Evolutionary conservation across 2,113 vertebrate species (phyloP), one percentile per base, ranked within the genome.

Genomic region (Nymphicus hollandicus): DNA sequence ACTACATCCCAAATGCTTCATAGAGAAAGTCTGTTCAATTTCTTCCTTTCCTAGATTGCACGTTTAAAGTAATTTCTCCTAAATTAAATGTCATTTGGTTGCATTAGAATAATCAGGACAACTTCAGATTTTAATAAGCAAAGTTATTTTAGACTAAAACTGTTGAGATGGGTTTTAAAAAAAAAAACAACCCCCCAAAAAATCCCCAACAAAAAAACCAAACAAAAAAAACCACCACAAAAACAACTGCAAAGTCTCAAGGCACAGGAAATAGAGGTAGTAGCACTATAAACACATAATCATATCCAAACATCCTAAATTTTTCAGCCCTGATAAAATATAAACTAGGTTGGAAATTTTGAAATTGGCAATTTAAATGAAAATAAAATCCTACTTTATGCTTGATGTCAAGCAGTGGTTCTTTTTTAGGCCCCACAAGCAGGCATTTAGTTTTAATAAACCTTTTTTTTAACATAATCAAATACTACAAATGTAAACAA

Each of bases 71-170:
- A 97, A 96, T 97, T 97, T 97, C 93, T 96, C 91, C 94, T 96
- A 96, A 98, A 98, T 98, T 98, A 97, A 97, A 96, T 98, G 96
- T 92, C 95, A 91, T 98, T 98, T 97, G 84, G 80, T 81, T 96
- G 84, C 29, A 49, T 97, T 98, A 95, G 91, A 95, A 97, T 97
- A 97, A 97, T 97, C 96, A 97, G 81, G 92, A 95, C 78, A 94
- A 96, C 64, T 96, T 93, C 77, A 94, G 86, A 86, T 97, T 97
- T 97, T 97, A 98, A 98, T 97, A 97, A 96, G 80, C 60, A 60
- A 96, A 92, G 82, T 94, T 97, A 92, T 96, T 97, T 97, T 96
- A 92, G 65, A 53, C 52, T 63, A 65, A 84, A 91, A 73, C 46
- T 77, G 25, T 58, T 86, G 53, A 93, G 31, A 46, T 18, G 13